phyloP scores from a whole-genome alignment of 2,888 invertebrate genomes.

The Fragum whitleyi region DNA sequence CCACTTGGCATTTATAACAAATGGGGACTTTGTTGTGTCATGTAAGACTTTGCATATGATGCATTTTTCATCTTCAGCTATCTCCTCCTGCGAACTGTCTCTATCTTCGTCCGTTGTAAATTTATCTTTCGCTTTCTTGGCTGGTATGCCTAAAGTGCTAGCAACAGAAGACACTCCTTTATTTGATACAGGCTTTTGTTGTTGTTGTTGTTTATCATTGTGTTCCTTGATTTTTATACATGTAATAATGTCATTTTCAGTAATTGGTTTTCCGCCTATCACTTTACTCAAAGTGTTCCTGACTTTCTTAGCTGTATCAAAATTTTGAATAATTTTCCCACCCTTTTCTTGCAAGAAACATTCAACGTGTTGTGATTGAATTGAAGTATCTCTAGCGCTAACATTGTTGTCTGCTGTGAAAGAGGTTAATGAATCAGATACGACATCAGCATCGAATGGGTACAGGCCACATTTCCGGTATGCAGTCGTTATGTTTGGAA shows the following conservation, averaged over 20 bases:
- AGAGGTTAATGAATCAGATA: not conserved
- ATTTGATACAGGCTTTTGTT: too few species aligned
- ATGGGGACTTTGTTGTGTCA: constrained; percentile 10
- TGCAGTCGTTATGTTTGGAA: constrained; percentile 20
- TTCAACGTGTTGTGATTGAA: not conserved
- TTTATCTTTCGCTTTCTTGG: not conserved
- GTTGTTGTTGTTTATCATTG: not conserved
- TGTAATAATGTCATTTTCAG: not conserved
- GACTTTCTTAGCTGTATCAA: not conserved
- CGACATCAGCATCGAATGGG: constrained; percentile 32
- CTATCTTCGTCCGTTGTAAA: too few species aligned
- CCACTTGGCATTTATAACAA: not conserved
- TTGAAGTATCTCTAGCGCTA: too few species aligned
- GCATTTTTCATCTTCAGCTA: constrained; percentile 5
- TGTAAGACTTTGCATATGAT: not conserved
- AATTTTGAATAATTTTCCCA: constrained; percentile 6
- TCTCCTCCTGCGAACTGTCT: not conserved
- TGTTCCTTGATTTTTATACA: constrained; percentile 8
- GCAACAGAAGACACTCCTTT: not conserved
- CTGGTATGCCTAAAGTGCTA: not conserved
- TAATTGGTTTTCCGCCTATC: not conserved
- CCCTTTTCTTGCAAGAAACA: not conserved
- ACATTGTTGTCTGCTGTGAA: not conserved
- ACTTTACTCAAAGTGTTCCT: constrained; percentile 6
- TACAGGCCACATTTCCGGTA: constrained; percentile 33